These are phyloP conservation scores for Vulpes vulpes DNA, from an alignment of 2,113 vertebrate species.

Conservation along the genomic window DNA sequence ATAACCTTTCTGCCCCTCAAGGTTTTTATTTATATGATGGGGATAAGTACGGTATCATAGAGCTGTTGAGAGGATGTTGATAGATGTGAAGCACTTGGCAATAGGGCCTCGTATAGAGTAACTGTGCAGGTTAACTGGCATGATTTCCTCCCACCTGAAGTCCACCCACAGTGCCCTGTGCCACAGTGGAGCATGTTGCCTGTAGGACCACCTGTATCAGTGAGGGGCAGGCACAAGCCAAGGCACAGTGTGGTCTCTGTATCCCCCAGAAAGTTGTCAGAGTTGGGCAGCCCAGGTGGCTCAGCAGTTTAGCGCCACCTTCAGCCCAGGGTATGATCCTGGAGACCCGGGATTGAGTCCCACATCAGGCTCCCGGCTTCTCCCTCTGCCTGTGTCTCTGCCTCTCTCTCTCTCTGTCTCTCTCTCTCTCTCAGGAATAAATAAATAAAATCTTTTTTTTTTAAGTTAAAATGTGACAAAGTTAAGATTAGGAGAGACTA, in stretches of 20 bases:
- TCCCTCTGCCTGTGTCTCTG: too few species aligned
- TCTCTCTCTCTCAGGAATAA: too few species aligned
- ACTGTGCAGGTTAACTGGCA: fast-evolving
- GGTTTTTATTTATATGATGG: not conserved
- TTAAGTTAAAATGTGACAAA: not conserved
- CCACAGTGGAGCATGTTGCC: too few species aligned
- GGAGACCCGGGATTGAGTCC: too few species aligned
- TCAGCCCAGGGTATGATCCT: too few species aligned
- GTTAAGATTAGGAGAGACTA: not conserved
- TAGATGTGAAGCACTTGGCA: not conserved
- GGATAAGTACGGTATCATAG: not conserved
- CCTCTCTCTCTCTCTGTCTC: too few species aligned
- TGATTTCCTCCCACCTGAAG: not conserved
- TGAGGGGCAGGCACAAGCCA: not conserved
- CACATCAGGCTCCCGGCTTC: too few species aligned
- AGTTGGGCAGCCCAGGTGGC: too few species aligned
- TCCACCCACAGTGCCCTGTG: not conserved
- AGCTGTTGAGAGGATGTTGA: not conserved
- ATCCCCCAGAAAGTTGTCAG: not conserved
- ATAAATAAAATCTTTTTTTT: too few species aligned
- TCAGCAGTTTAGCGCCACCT: too few species aligned
- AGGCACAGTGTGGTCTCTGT: not conserved
- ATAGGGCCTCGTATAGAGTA: not conserved
- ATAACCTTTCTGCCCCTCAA: not conserved
- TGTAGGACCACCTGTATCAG: not conserved